phyloP scores from a whole-genome alignment of 2,113 vertebrate genomes.

The Esox niger region DNA sequence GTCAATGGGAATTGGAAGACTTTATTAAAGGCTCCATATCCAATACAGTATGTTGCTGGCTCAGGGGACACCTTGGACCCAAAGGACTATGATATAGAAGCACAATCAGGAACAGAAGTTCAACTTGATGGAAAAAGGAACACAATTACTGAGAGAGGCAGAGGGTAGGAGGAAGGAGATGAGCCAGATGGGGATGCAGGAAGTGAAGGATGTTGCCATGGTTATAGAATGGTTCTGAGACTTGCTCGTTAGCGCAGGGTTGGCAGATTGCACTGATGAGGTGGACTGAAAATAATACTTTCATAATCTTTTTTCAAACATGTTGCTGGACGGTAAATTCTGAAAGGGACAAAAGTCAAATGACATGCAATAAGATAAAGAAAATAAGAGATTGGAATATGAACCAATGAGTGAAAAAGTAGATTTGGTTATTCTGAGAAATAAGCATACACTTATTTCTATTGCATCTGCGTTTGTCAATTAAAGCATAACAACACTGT shows the following conservation, averaged over 20 bases:
- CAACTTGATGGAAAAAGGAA: conserved; percentile 18
- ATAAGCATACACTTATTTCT: conserved; percentile 29
- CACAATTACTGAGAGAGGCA: conserved; percentile 11
- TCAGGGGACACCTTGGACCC: conserved; percentile 39
- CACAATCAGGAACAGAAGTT: conserved; percentile 50
- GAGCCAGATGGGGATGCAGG: conserved; percentile 42
- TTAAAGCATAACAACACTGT: conserved; percentile 48
- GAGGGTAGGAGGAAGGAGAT: conserved; percentile 34
- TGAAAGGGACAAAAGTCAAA: conserved; percentile 51
- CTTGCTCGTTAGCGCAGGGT: conserved; percentile 10
- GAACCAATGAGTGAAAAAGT: conserved; percentile 27
- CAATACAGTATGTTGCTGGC: conserved; percentile 34
- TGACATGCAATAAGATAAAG: conserved; percentile 51
- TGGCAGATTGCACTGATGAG: conserved; percentile 47
- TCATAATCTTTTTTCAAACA: conserved; percentile 58
- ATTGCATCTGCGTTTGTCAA: conserved; percentile 43
- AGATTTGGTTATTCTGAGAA: conserved; percentile 54
- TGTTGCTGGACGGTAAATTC: conserved; percentile 59
- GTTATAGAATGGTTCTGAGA: conserved; percentile 23
- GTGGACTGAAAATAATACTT: conserved; percentile 67
- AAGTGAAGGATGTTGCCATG: conserved; percentile 9
- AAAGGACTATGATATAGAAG: conserved; percentile 35
- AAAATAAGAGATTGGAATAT: no score
- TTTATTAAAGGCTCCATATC: conserved; percentile 41
- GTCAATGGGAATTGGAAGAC: conserved; percentile 29